Base-by-base conservation (phyloP, 2,797 vertebrate genomes). In the Pachyuromys duprasi region DNA sequence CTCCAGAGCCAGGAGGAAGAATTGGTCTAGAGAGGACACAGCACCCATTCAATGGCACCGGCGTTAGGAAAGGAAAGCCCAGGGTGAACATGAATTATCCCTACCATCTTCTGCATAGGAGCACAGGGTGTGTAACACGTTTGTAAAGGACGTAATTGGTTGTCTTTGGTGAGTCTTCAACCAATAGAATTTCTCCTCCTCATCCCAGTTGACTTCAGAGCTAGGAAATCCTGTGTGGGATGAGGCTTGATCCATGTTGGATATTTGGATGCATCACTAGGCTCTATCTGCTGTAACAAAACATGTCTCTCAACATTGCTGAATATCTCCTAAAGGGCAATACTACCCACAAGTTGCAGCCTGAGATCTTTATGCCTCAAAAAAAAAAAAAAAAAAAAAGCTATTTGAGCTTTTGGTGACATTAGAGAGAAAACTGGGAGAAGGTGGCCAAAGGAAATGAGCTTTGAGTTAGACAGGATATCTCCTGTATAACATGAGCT, bases 201-300 rank as follows among this genome's bases (percentile, higher is more conserved):
- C 2, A 2, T 26, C 45, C 1, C 75, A 31, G 0, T 0, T 72
- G 45, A 69, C 20, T 60, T 42, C 2, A 14, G 39, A 18, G 2
- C 45, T 14, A 0, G 22, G 4, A 78, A 57, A 14, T 67, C 65
- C 49, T 78, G 45, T 63, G 22, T 15, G 26, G 2, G 28, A 42
- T 15, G 15, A 36, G 17, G 3, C 55, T 89, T 24, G 31, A 67
- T 26, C 12, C 53, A 4, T 24, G 31, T 36, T 15, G 22, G 65
- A 24, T 3, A n/a, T 49, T 80, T 39, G 63, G 42, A 39, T 45
- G 15, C 22, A 14, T 72, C 67, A 12, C 28, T 31, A 42, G 22
- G 3, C 55, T 89, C 42, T 42, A 13, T 17, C 33, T 7, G 13
- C 33, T 55, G 11, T 70, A 69, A 86, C 65, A 22, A 63, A 67